phyloP scores from a whole-genome alignment of 2,113 vertebrate genomes.

The Tylochromis polylepis region DNA sequence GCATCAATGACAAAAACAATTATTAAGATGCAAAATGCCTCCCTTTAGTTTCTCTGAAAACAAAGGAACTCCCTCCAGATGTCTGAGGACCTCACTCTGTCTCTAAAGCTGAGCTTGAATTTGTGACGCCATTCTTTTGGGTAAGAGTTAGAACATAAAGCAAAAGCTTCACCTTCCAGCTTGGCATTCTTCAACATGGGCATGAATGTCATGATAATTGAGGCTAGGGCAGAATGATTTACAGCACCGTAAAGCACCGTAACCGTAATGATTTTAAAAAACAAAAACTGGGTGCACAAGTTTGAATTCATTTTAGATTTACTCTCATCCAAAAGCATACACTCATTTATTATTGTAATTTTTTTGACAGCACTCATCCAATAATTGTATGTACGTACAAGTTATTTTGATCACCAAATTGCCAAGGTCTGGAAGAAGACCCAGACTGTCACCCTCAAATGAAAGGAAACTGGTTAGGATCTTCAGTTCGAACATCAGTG shows the following conservation, averaged over 20 bases:
- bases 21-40: background rate
- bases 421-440: background rate
- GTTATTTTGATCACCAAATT: background rate
- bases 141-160: background rate
- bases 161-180: background rate
- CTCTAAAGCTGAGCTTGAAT: background rate
- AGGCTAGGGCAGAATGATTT: background rate
- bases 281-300: background rate
- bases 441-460: background rate
- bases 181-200: background rate
- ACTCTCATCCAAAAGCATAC: background rate
- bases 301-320: background rate
- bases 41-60: background rate
- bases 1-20: background rate
- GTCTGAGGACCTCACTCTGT: background rate
- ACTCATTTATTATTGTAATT: background rate
- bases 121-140: background rate
- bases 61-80: background rate
- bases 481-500: too few relatives aligned
- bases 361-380: background rate
- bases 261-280: background rate
- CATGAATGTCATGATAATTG: background rate
- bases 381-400: background rate
- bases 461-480: background rate
- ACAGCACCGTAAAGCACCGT: too few relatives aligned